Conservation (phyloP, 2,797 vertebrate species). For the Molossus molossus region DNA sequence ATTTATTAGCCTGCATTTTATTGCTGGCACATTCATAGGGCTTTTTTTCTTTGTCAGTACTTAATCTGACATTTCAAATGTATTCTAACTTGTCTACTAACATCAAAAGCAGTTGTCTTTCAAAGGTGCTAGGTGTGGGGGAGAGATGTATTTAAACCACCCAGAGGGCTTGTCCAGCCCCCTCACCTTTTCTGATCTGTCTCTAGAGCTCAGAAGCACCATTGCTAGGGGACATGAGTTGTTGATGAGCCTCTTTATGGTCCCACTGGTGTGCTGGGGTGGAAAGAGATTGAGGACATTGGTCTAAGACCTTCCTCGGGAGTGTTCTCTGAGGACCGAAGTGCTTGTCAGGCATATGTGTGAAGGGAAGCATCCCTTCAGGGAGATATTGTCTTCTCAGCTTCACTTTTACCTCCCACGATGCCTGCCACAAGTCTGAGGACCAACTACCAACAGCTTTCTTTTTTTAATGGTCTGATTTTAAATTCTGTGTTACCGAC, state of each 20-base stretch:
- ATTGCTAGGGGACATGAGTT: neutral
- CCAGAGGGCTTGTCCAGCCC: neutral
- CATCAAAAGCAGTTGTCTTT: conserved; percentile 46
- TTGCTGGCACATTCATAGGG: neutral
- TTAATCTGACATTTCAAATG: conserved; percentile 34
- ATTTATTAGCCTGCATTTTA: neutral
- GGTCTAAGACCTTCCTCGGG: neutral
- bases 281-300: neutral
- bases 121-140: neutral
- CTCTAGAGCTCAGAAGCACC: neutral
- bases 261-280: neutral
- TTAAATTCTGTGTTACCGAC: conserved; percentile 62
- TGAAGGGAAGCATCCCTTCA: neutral
- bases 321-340: conserved; percentile 1
- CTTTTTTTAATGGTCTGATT: conserved; percentile 59
- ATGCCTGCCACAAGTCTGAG: neutral
- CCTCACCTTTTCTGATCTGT: neutral
- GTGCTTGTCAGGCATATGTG: neutral
- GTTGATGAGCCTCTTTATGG: neutral
- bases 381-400: neutral
- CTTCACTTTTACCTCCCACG: neutral
- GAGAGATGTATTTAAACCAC: neutral
- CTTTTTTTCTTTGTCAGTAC: conserved; percentile 18
- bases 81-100: conserved; percentile 51
- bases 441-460: neutral